phyloP scores from a whole-genome alignment of 1,140 invertebrate genomes.

The Spodoptera litura region DNA sequence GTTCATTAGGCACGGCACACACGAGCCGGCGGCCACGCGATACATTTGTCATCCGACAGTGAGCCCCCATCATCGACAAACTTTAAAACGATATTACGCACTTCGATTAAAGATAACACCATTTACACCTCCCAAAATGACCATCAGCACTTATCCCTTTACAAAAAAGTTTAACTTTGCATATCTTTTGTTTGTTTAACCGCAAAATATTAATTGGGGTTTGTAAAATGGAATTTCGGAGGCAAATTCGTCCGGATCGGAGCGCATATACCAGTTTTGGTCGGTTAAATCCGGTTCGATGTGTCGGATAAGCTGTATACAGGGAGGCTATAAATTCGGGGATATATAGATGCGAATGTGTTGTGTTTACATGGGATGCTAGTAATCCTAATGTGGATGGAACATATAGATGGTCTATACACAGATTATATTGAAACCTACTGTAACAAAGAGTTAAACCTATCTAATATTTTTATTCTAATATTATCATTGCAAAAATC shows the following conservation, averaged over 20 bases:
- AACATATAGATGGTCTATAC: not conserved
- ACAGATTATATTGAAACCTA: not conserved
- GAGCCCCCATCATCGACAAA: constrained; percentile 23
- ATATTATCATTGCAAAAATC: no score
- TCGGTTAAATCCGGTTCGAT: constrained; percentile 42
- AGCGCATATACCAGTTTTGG: constrained; percentile 38
- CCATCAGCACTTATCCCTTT: not conserved
- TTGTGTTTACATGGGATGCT: constrained; percentile 25
- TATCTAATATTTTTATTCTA: no score
- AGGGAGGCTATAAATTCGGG: constrained; percentile 34
- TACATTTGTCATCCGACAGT: constrained; percentile 21
- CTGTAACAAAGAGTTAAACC: not conserved
- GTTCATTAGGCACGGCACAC: not conserved
- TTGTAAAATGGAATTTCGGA: constrained; percentile 32
- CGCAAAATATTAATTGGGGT: constrained; percentile 35
- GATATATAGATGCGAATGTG: constrained; percentile 16
- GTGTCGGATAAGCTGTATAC: constrained; percentile 41
- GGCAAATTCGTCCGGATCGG: constrained; percentile 33
- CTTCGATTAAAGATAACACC: constrained; percentile 20
- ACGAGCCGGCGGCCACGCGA: not conserved
- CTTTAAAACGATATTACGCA: constrained; percentile 35
- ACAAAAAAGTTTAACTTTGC: constrained; percentile 7
- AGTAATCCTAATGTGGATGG: constrained; percentile 13
- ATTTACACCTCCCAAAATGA: not conserved
- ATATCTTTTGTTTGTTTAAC: constrained; percentile 1